These are phyloP conservation scores for Pterobdella sp. DNA, from an alignment of 2,888 invertebrate genomes.

Conservation along the genomic window DNA sequence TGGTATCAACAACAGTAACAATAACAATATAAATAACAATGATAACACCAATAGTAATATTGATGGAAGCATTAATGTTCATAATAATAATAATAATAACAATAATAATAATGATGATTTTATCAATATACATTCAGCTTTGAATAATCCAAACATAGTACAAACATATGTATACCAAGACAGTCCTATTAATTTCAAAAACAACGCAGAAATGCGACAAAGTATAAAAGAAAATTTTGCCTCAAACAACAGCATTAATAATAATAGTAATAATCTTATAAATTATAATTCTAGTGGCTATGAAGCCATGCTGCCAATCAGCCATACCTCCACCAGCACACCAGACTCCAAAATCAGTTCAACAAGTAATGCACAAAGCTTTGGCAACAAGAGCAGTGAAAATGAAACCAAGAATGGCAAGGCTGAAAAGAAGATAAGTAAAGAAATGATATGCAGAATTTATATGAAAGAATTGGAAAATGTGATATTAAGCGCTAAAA, in stretches of 20 bases:
- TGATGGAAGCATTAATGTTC: neutral
- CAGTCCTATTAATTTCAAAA: neutral
- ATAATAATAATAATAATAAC: neutral
- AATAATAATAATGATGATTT: neutral
- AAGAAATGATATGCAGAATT: conserved; percentile 5
- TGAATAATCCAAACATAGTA: neutral
- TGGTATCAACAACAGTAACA: neutral
- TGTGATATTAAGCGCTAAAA: neutral
- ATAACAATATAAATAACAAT: conserved; percentile 16
- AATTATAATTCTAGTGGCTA: neutral
- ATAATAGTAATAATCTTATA: neutral
- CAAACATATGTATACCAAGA: neutral
- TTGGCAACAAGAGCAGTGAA: neutral
- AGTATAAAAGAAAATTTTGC: neutral
- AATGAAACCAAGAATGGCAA: neutral
- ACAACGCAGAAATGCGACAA: neutral
- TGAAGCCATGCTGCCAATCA: neutral
- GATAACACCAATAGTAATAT: neutral
- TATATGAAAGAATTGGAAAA: conserved; percentile 18
- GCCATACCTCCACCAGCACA: neutral
- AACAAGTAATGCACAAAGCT: neutral
- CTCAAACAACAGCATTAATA: neutral
- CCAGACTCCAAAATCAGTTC: neutral
- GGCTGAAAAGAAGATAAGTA: neutral
- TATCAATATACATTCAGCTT: neutral